phyloP scores from a whole-genome alignment of 2,888 invertebrate genomes.

The Lamproptera curius region DNA sequence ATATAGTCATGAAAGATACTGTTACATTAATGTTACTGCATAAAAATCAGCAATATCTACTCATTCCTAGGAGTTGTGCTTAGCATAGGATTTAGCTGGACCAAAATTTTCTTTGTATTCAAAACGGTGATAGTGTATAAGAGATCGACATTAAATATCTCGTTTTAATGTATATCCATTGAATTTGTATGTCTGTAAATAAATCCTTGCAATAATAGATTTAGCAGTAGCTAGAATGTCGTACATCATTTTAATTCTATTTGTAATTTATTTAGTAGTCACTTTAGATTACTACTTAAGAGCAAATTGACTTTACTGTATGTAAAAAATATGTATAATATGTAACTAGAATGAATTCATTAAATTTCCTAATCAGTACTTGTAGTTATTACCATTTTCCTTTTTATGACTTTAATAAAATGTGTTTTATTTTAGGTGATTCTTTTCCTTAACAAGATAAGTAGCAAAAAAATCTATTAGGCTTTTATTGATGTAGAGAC shows the following conservation, averaged over 20 bases:
- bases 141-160: conserved; percentile 36
- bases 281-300: conserved; percentile 51
- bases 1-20: conserved; percentile 30
- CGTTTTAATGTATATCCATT: conserved; percentile 60
- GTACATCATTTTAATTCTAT: conserved; percentile 52
- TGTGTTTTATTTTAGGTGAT: no score
- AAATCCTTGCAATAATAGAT: conserved; percentile 71
- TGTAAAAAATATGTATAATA: conserved; percentile 64
- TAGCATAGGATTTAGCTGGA: conserved; percentile 76
- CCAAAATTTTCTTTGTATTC: conserved; percentile 73
- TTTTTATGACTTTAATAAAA: no score
- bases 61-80: conserved; percentile 65
- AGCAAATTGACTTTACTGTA: conserved; percentile 47
- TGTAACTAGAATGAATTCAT: conserved; percentile 76
- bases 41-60: conserved; percentile 52
- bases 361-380: conserved; percentile 71
- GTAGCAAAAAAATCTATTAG: no score
- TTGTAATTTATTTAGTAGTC: conserved; percentile 66
- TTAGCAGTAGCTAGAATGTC: conserved; percentile 52
- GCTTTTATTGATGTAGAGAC: no score
- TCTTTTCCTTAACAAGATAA: no score
- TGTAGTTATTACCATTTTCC: conserved; percentile 12
- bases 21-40: conserved; percentile 42
- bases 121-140: conserved; percentile 54
- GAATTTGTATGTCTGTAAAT: conserved; percentile 54